Evolutionary conservation across 2,888 invertebrate genomes (phyloP), one percentile per base, ranked within the genome.

Genomic region (Drosophila anomalata): DNA sequence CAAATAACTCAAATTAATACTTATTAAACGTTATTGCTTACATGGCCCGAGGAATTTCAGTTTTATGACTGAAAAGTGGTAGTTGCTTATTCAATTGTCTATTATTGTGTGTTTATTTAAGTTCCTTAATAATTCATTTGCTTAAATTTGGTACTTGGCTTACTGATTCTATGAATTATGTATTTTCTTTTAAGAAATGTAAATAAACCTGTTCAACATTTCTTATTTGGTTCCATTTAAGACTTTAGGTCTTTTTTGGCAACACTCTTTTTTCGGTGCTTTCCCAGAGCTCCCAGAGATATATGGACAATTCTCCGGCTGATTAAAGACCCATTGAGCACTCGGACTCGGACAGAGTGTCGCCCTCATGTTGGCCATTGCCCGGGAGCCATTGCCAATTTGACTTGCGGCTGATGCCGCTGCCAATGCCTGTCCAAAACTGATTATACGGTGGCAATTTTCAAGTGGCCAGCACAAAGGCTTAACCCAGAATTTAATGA

Each of bases 401-500:
- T 70, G 33, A 58, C 63, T 54, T 53, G 63, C 24, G 57, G 71
- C 72, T 57, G 62, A 24, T 67, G 33, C 22, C 42, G 44, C 9
- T 14, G 24, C 26, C 48, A 26, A 36, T 9, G 65, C 75, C 76
- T 79, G 85, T 76, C 85, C 77, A 82, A 75, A 78, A 72, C 82
- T 82, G 81, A 87, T 83, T 83, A 83, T 76, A 83, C 87, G 85
- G 82, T 83, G 87, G 82, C 82, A 83, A 74, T 83, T 77, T 87
- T 83, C 87, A 87, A 83, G 87, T 86, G 81, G 78, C 76, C 68
- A 61, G 67, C 70, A 81, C 87, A 83, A 82, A 82, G 87, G 76
- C 82, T 83, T 83, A 83, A 83, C 82, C 82, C 77, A 85, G 70
- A 83, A 87, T 87, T 85, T 78, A 87, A 84, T 87, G 83, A 85